Conservation (phyloP, 1,140 invertebrate species). For the Ectropis grisescens region DNA sequence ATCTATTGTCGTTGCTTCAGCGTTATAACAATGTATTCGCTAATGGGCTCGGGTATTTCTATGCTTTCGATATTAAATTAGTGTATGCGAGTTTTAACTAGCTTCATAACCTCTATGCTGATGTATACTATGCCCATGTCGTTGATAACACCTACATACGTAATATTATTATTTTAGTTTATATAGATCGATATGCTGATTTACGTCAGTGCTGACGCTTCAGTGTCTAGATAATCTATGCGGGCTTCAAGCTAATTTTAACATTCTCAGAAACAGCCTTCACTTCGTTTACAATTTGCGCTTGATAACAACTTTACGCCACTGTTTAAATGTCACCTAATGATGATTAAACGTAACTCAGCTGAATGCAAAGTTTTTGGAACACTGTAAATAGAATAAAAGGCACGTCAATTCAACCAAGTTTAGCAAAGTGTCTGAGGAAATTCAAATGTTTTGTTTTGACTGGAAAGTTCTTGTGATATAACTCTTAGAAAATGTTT, state of each 20-base stretch:
- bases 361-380: too few species aligned
- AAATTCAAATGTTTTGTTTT: too few species aligned
- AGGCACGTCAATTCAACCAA: too few species aligned
- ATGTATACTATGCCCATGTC: conserved; percentile 53
- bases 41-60: conserved; percentile 67
- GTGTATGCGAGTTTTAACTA: conserved; percentile 64
- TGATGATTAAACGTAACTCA: too few species aligned
- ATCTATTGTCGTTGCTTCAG: conserved; percentile 65
- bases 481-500: too few species aligned
- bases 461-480: too few species aligned
- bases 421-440: too few species aligned
- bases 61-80: conserved; percentile 69
- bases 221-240: conserved; percentile 66
- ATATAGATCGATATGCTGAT: conserved; percentile 64
- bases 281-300: neutral
- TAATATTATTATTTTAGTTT: conserved; percentile 55
- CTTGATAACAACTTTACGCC: too few species aligned
- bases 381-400: too few species aligned
- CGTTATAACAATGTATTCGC: conserved; percentile 63
- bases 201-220: conserved; percentile 62
- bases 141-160: conserved; percentile 50
- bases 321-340: too few species aligned
- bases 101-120: conserved; percentile 67
- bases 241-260: conserved; percentile 63
- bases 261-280: conserved; percentile 25